Evolutionary conservation across 1,140 invertebrate genomes (phyloP), one percentile per base, ranked within the genome.

Genomic region (Campoletis sonorensis): DNA sequence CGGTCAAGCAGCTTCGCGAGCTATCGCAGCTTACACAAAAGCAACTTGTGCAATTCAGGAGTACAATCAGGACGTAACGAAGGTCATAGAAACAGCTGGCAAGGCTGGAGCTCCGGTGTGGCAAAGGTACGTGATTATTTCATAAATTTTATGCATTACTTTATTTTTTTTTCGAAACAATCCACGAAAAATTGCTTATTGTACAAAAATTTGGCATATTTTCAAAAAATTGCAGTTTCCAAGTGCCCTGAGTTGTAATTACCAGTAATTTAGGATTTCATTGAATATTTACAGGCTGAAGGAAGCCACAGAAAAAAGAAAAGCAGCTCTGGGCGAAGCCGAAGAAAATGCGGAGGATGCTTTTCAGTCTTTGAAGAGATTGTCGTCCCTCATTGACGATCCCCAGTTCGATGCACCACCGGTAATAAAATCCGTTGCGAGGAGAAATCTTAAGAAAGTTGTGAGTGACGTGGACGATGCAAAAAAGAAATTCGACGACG

Each of bases 391-490:
- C 78, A 87, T 94, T 85, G 92, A 93, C 90, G 83, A 94, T 88
- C 67, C 90, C 86, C 61, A 93, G 89, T 86, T 93, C 83, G 87
- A 92, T 83, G 93, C 93, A 81, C 86, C 93, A 71, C 68, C 92
- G 82, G 75, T 92, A 83, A 51, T 91, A 87, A 90, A 93, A 89
- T 70, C 92, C 84, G 93, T 67, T 88, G 93, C 75, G 76, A 91
- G 82, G 85, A 86, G 92, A 18, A 95, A 95, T 84, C 93, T 96
- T 54, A 93, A 93, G 77, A 93, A 94, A 84, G 93, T 95, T 64
- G 86, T 94, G 51, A 89, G 92, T 0, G 94, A 96, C 79, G 92
- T 96, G 3, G 89, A 92, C 23, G 85, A 87, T 0, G 94, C 93
- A 0, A 95, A 95, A 85, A 90, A 92, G 16, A 92, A 93, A 8